Percentiles rank a stretch among this genome's conserved stretches.
Conservation (phyloP, 2,797 vertebrate species). For the Luscinia luscinia region DNA sequence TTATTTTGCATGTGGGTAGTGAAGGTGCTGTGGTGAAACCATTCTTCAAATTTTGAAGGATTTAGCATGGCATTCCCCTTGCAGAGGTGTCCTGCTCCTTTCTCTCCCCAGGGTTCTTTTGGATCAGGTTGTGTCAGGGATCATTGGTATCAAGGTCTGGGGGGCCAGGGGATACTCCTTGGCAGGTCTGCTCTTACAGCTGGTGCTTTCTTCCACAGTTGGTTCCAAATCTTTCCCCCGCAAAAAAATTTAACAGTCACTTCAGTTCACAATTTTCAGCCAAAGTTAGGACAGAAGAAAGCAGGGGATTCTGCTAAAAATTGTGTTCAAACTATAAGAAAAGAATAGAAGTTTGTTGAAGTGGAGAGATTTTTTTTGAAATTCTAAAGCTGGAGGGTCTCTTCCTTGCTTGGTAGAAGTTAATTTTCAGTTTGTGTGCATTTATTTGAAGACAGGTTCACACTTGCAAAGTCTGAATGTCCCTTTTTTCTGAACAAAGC, state of each 20-base stretch:
- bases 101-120: neutral
- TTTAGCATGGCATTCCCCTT: rapidly evolving
- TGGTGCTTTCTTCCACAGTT: rapidly evolving
- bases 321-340: neutral
- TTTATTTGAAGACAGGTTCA: neutral
- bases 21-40: neutral
- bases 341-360: neutral
- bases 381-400: neutral
- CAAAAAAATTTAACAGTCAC: neutral
- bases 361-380: neutral
- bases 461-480: neutral
- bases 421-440: neutral
- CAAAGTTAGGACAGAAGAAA: neutral
- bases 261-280: neutral
- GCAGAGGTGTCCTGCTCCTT: neutral
- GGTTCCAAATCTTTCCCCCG: rapidly evolving
- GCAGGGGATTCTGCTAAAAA: neutral
- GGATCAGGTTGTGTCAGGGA: rapidly evolving
- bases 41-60: neutral
- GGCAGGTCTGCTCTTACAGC: neutral
- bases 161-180: neutral
- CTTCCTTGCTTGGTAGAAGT: neutral
- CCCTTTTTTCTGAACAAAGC: neutral
- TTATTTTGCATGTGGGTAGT: neutral
- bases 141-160: neutral